These are phyloP conservation scores for Limnephilus marmoratus DNA, from an alignment of 2,888 invertebrate genomes.

Conservation along the genomic window DNA sequence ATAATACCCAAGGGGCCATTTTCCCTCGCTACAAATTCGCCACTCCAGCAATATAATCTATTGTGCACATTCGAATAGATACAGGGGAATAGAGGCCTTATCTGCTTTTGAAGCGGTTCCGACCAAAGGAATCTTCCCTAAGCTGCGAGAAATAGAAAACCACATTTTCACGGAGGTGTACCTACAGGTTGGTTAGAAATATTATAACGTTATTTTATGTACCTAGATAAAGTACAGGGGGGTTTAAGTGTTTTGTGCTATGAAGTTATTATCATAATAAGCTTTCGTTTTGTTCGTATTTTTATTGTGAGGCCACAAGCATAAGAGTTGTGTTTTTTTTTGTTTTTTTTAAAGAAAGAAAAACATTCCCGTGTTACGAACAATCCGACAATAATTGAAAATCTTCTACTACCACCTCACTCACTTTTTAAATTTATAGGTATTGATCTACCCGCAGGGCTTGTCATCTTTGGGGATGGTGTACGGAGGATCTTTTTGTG, in stretches of 20 bases:
- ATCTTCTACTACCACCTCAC: too few species aligned
- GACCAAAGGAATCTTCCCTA: neutral
- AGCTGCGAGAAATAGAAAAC: slow-evolving; percentile 2
- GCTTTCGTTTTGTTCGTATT: neutral
- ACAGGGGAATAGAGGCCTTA: neutral
- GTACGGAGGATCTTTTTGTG: too few species aligned
- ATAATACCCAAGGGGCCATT: neutral
- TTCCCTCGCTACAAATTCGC: neutral
- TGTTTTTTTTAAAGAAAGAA: too few species aligned
- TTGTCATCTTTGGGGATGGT: too few species aligned
- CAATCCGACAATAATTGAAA: too few species aligned
- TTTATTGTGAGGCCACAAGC: neutral
- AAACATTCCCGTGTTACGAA: too few species aligned
- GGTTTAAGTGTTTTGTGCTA: neutral
- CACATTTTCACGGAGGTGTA: neutral
- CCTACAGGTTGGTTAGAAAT: neutral
- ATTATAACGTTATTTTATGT: neutral
- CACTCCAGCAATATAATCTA: neutral
- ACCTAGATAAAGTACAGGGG: neutral
- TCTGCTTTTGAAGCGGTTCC: neutral
- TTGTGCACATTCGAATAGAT: neutral
- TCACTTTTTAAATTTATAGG: too few species aligned
- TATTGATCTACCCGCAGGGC: too few species aligned
- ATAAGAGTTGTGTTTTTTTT: too few species aligned
- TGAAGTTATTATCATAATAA: neutral